Evolutionary conservation across 2,888 invertebrate genomes (phyloP).

Genomic region (Ferdinandea cuprea): DNA sequence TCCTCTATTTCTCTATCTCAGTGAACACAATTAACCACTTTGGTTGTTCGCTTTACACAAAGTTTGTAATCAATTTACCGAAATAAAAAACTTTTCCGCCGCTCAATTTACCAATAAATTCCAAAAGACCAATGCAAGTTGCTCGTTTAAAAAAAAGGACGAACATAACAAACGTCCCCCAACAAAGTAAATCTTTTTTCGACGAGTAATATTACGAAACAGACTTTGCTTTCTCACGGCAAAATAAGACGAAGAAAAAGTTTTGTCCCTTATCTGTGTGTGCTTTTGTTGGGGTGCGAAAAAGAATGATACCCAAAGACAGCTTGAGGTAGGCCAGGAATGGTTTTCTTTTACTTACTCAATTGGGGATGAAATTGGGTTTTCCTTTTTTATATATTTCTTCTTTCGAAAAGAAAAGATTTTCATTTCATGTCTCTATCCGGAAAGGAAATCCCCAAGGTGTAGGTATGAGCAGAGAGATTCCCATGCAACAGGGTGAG

Average conservation of each 20-base stretch:
- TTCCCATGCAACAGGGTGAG: constrained; percentile 46
- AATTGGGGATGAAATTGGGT: constrained; percentile 56
- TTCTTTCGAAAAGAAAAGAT: constrained; percentile 50
- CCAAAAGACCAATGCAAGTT: constrained; percentile 43
- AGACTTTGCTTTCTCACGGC: constrained; percentile 71
- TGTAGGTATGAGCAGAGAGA: constrained; percentile 30
- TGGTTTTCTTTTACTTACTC: constrained; percentile 12
- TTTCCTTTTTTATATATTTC: constrained; percentile 38
- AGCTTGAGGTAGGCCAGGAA: constrained; percentile 65
- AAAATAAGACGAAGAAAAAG: constrained; percentile 30
- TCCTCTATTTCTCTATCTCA: not conserved
- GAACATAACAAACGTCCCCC: constrained; percentile 48
- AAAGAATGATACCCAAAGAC: constrained; percentile 27
- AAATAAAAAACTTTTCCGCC: constrained; percentile 72
- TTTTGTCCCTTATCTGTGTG: constrained; percentile 45
- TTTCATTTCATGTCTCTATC: constrained; percentile 50
- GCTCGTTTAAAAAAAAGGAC: not conserved
- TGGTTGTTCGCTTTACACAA: constrained; percentile 62
- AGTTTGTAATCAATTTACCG: constrained; percentile 68
- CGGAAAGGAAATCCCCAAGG: constrained; percentile 22
- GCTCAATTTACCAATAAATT: constrained; percentile 69
- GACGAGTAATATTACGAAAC: constrained; percentile 31
- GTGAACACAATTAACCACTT: constrained; percentile 74
- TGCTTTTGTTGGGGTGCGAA: constrained; percentile 41
- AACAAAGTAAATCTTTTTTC: constrained; percentile 14